Evolutionary conservation across 1,140 invertebrate species (phyloP).

Genomic region (Saxidomus purpurata): DNA sequence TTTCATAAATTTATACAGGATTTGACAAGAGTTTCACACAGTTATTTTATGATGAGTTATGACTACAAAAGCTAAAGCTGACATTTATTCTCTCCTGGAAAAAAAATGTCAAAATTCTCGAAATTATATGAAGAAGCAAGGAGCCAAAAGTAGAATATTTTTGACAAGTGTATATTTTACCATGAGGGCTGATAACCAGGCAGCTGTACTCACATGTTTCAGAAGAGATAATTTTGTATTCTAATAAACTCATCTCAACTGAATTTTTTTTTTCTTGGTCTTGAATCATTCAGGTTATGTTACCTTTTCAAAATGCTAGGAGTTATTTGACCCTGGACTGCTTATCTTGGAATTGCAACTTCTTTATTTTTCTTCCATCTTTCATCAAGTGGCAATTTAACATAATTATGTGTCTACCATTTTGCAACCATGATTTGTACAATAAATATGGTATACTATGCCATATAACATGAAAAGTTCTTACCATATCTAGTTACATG

Average conservation of each 20-base stretch:
- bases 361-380: neutral
- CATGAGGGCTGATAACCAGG: conserved; percentile 5
- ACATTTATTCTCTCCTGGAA: conserved; percentile 2
- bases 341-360: too few relatives aligned
- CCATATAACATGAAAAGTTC: neutral
- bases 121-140: conserved; percentile 5
- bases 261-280: too few relatives aligned
- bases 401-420: too few relatives aligned
- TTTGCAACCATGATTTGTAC: too few relatives aligned
- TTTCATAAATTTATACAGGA: neutral
- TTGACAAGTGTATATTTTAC: conserved; percentile 24
- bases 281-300: too few relatives aligned
- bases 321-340: too few relatives aligned
- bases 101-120: conserved; percentile 21
- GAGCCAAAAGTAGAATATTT: conserved; percentile 26
- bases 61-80: neutral
- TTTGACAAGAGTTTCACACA: neutral
- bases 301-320: too few relatives aligned
- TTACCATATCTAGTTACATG: neutral
- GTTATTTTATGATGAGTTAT: neutral
- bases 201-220: neutral
- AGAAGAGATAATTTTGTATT: neutral
- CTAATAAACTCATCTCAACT: neutral
- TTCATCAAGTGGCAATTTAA: too few relatives aligned
- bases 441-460: neutral